phyloP scores from a whole-genome alignment of 2,797 vertebrate genomes.

The Eulemur albifrons region DNA sequence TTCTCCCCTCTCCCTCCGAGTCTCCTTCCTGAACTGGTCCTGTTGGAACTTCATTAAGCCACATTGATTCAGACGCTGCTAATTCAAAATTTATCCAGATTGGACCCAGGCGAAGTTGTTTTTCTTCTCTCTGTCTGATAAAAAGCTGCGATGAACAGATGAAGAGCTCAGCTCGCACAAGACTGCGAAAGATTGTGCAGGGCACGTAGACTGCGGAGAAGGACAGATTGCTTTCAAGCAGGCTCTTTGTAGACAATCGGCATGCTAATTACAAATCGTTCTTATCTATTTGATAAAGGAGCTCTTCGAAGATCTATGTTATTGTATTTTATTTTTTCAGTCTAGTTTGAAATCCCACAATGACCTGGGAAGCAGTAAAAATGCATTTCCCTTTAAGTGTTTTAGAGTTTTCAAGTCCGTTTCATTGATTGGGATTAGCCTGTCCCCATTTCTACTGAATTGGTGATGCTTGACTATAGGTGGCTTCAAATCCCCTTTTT shows the following conservation, averaged over 20 bases:
- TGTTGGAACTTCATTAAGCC: conserved; percentile 24
- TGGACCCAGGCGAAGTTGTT: neutral
- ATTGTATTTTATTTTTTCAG: neutral
- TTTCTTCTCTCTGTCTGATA: conserved; percentile 31
- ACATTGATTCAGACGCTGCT: neutral
- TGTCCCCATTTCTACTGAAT: neutral
- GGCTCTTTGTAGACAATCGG: neutral
- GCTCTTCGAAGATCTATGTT: conserved; percentile 29
- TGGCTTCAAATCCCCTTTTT: neutral
- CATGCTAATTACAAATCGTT: conserved; percentile 32
- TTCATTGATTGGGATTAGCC: conserved; percentile 17
- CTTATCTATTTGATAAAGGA: conserved; percentile 15
- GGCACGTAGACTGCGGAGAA: neutral
- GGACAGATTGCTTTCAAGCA: neutral
- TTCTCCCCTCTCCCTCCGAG: neutral
- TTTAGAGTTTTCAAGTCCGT: neutral
- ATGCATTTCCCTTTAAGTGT: conserved; percentile 19
- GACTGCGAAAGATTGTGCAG: neutral
- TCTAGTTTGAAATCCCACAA: neutral
- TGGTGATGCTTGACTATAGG: neutral
- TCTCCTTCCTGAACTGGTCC: conserved; percentile 26
- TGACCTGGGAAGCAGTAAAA: conserved; percentile 9
- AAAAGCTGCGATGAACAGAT: conserved; percentile 39
- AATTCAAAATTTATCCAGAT: conserved; percentile 36
- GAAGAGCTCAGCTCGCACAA: conserved; percentile 10